A percentile compares a stretch with the other conserved stretches of the same genome.
These are phyloP conservation scores for Myotis brandtii DNA, from an alignment of 2,113 vertebrate genomes.

Conservation along the genomic window DNA sequence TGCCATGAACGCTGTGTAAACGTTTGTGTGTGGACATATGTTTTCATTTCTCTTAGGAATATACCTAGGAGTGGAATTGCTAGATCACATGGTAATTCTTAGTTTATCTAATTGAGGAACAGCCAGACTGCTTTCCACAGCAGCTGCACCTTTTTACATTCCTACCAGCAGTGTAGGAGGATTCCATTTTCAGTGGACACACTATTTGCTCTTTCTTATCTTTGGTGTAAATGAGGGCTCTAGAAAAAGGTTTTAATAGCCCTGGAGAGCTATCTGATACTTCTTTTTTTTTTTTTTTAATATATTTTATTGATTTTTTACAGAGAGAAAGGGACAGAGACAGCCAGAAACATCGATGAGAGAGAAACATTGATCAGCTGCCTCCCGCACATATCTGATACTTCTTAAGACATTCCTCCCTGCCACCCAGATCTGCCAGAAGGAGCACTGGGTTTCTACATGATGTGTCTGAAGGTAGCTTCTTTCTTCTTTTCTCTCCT, in stretches of 20 bases:
- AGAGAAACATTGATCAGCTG: too few species aligned
- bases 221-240: neutral
- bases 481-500: neutral
- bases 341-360: too few species aligned
- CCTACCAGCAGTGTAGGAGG: neutral
- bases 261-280: neutral
- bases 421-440: neutral
- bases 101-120: neutral
- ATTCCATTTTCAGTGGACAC: neutral
- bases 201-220: neutral
- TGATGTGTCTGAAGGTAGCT: neutral
- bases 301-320: too few species aligned
- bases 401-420: neutral
- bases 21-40: neutral
- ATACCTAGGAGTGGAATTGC: neutral
- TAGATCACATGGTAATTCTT: neutral
- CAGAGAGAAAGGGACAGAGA: too few species aligned
- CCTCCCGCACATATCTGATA: too few species aligned
- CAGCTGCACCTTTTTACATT: neutral
- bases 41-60: conserved; percentile 4
- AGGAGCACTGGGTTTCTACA: neutral
- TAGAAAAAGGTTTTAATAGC: neutral
- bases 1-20: neutral
- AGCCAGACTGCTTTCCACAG: neutral
- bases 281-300: too few species aligned